These are phyloP conservation scores for Xiphorhynchus elegans DNA, from an alignment of 2,113 vertebrate species.

Conservation along the genomic window DNA sequence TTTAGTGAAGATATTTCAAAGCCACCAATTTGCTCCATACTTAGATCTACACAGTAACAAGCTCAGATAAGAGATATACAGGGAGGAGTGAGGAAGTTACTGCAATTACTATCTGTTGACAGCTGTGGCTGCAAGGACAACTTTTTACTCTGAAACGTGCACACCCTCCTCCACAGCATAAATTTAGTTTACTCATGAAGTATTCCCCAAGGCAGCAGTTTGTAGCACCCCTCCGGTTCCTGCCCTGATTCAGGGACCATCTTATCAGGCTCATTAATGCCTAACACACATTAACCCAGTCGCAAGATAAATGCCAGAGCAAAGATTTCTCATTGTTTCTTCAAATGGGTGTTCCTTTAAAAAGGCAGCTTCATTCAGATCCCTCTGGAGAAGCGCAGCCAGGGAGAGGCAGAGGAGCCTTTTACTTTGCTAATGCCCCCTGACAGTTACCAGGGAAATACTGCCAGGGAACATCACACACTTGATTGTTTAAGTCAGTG, in stretches of 20 bases:
- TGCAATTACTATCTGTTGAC: background rate
- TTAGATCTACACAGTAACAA: background rate
- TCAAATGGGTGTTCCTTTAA: accelerated
- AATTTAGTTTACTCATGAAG: background rate
- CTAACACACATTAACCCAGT: background rate
- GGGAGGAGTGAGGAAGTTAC: background rate
- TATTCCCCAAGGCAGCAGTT: background rate
- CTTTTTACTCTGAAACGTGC: background rate
- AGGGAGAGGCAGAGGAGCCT: background rate
- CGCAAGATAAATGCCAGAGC: background rate
- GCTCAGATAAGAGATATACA: background rate
- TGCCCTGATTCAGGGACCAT: background rate
- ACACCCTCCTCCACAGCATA: background rate
- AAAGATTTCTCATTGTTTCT: background rate
- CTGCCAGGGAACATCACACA: background rate
- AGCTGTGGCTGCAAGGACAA: background rate
- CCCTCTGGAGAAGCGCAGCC: background rate
- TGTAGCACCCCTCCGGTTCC: accelerated
- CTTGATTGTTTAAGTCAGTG: background rate
- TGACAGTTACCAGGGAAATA: background rate
- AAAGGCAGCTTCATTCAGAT: background rate
- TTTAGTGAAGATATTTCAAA: background rate
- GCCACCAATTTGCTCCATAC: background rate
- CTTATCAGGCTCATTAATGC: background rate
- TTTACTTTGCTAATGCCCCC: background rate